These are phyloP conservation scores for Drosophila pseudoananassae DNA, from an alignment of 1,140 invertebrate genomes.

Conservation along the genomic window DNA sequence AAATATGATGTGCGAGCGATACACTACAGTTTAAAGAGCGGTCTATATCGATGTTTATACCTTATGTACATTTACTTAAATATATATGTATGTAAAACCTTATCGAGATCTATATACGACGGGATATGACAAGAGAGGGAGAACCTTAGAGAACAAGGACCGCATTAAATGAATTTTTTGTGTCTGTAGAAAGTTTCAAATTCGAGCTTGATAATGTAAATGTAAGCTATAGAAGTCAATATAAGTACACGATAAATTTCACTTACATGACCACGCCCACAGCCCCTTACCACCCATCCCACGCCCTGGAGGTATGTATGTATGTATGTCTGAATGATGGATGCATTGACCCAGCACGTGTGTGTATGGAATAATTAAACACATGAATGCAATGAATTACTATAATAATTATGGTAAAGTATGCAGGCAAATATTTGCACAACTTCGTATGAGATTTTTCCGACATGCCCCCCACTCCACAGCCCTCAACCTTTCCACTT, in stretches of 20 bases:
- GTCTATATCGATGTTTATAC: conserved; percentile 31
- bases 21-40: background rate
- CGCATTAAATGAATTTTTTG: conserved; percentile 68
- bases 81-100: conserved; percentile 23
- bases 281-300: background rate
- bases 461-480: conserved; percentile 8
- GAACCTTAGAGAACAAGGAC: background rate
- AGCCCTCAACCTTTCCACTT: background rate
- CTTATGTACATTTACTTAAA: conserved; percentile 18
- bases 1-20: conserved; percentile 14
- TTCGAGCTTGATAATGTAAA: conserved; percentile 80
- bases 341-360: conserved; percentile 4
- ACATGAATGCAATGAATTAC: conserved; percentile 54
- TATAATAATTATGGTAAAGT: conserved; percentile 53
- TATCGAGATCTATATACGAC: background rate
- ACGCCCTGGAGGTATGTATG: background rate
- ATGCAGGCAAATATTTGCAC: conserved; percentile 66
- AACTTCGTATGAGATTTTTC: conserved; percentile 33
- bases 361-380: conserved; percentile 46
- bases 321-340: background rate
- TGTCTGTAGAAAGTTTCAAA: conserved; percentile 81
- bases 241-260: conserved; percentile 54
- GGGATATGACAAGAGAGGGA: background rate
- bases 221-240: conserved; percentile 68
- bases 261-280: conserved; percentile 40